Conservation (phyloP, 2,888 invertebrate species). For the Sarcophaga subvicina region DNA sequence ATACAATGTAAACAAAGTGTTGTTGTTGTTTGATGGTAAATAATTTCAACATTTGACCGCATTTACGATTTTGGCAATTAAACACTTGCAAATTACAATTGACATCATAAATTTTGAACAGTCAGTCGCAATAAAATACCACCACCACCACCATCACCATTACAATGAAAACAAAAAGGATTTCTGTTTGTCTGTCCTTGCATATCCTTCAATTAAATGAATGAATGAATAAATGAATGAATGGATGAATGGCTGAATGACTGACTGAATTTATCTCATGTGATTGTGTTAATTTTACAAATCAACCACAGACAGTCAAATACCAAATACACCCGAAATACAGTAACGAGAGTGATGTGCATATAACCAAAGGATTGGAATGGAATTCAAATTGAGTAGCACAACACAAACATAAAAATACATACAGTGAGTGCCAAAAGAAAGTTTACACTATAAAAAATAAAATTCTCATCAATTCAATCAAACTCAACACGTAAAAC, state of each 20-base stretch:
- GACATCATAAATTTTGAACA: constrained; percentile 43
- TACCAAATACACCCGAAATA: background rate
- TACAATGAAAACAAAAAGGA: constrained; percentile 41
- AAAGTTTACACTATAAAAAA: no score
- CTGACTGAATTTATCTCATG: constrained; percentile 13
- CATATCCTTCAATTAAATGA: constrained; percentile 45
- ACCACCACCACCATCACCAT: background rate
- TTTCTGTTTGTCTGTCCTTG: background rate
- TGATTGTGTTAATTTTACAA: constrained; percentile 50
- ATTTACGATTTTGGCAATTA: constrained; percentile 57
- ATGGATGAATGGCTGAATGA: background rate
- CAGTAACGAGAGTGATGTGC: background rate
- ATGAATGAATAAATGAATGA: background rate
- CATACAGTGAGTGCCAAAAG: no score
- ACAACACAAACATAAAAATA: no score
- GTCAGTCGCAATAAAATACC: constrained; percentile 49
- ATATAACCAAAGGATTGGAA: no score
- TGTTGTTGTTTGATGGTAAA: background rate
- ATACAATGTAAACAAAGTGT: background rate
- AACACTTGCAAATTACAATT: constrained; percentile 55
- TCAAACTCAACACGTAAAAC: no score
- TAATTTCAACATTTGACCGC: constrained; percentile 60
- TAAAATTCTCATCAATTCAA: no score
- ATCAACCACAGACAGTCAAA: constrained; percentile 48
- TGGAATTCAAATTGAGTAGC: no score